Base-by-base conservation (phyloP, 2,888 invertebrate species). In the Metacarcinus magister region DNA sequence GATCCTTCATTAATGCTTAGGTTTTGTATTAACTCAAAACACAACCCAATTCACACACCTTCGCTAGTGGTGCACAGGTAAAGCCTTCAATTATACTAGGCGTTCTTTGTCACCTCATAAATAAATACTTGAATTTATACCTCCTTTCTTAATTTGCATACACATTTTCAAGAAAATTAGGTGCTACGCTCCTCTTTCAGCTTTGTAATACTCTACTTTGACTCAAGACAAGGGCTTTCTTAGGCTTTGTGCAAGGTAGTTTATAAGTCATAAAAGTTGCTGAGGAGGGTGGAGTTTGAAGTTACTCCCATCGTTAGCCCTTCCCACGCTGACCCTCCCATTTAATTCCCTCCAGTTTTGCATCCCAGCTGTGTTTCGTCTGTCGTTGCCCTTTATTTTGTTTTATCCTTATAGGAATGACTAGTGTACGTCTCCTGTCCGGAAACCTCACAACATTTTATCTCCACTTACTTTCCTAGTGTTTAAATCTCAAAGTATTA, bases 181-280 rank as follows among this genome's bases (percentile, higher is more conserved):
- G 46, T 60, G 16, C 0, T 60, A 60, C 7, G 60, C 60, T 60
- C 60, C 16, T 60, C 60, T 16, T 60, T 60, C 60, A 60, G 19
- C 23, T 16, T 60, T 60, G 16, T 60, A 60, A 60, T 60, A 60
- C 2, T 2, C 2, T 23, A n/a, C n/a, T n/a, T n/a, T n/a, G n/a
- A 0, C 60, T 16, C 19, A 16, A 60, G 19, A 60, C 54, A 23
- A 60, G 19, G 60, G 60, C 60, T 60, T 10, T 23, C 19, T 23
- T 60, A 60, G 60, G 60, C 19, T 60, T 19, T 16, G 19, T 60
- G 60, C 60, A 23, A 19, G 60, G 60, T 60, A 19, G 60, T 60
- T 60, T 60, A 60, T 60, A 60, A 60, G 60, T 60, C 60, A 60
- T 60, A n/a, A 60, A 60, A 60, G 60, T 60, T 60, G 60, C 60